A percentile compares a stretch with the other conserved stretches of the same genome.
phyloP scores from a whole-genome alignment of 2,797 vertebrate species.

The Anas bahamensis region DNA sequence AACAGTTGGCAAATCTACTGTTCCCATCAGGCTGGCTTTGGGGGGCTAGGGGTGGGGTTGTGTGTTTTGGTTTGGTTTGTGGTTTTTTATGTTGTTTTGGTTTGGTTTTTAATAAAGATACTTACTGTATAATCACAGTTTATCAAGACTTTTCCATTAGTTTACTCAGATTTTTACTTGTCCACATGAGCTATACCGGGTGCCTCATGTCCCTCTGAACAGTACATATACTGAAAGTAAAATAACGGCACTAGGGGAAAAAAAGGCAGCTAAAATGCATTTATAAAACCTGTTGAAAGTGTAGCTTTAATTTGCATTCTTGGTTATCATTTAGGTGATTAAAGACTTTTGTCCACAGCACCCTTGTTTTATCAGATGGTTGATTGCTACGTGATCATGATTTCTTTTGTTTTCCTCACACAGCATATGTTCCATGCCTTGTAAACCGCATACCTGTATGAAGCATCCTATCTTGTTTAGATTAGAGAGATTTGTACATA shows the following conservation, averaged over 20 bases:
- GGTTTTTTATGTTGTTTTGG: not conserved
- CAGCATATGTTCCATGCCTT: slow-evolving; percentile 39
- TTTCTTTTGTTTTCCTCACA: slow-evolving; percentile 24
- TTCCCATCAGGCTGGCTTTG: slow-evolving; percentile 55
- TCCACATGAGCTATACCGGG: not conserved
- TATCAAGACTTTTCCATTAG: slow-evolving; percentile 56
- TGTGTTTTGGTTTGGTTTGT: not conserved
- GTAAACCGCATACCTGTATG: slow-evolving; percentile 33
- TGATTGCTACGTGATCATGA: not conserved
- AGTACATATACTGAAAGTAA: not conserved
- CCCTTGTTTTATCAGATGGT: not conserved
- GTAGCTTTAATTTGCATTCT: not conserved
- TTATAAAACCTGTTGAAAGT: not conserved
- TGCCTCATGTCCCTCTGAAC: not conserved
- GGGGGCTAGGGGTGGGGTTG: not conserved
- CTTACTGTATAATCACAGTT: slow-evolving; percentile 53
- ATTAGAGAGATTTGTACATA: not conserved
- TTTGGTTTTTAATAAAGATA: slow-evolving; percentile 8
- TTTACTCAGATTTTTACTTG: slow-evolving; percentile 48
- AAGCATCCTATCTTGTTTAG: slow-evolving; percentile 5
- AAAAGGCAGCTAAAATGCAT: not conserved
- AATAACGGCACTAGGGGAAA: not conserved
- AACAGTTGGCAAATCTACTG: slow-evolving; percentile 76
- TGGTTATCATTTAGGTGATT: not conserved
- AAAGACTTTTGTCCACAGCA: not conserved